Percentiles rank a stretch among this genome's conserved stretches.
Conservation (phyloP, 2,888 invertebrate genomes). For the Caenorhabditis becei region DNA sequence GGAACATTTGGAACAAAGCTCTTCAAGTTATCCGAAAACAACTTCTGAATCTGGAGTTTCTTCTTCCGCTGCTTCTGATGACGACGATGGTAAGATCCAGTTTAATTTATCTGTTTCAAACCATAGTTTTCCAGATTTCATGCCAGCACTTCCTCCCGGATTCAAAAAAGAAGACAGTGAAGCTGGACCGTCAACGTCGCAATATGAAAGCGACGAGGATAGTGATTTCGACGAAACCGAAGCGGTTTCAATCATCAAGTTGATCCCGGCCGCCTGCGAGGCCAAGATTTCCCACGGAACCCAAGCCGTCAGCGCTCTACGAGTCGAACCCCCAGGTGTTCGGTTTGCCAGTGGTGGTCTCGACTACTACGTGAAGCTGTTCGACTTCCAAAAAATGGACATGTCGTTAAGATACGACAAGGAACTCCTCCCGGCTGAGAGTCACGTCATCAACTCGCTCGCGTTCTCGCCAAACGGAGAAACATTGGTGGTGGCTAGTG, state of each 20-base stretch:
- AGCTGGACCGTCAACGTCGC: conserved; percentile 29
- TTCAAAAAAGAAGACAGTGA: conserved; percentile 67
- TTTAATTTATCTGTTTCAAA: background rate
- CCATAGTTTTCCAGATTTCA: conserved; percentile 65
- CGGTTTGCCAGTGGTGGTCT: conserved; percentile 92
- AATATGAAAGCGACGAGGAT: conserved; percentile 78
- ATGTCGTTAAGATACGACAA: conserved; percentile 85
- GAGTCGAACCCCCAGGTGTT: conserved; percentile 95
- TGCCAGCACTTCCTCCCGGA: conserved; percentile 77
- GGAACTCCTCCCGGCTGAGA: conserved; percentile 76
- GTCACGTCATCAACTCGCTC: conserved; percentile 91
- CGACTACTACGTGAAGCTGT: conserved; percentile 93
- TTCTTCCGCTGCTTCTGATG: conserved; percentile 51
- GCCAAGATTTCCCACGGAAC: conserved; percentile 91
- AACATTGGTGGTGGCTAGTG: conserved; percentile 92
- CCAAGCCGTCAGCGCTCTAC: conserved; percentile 87
- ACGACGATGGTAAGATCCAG: conserved; percentile 62
- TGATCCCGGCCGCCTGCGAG: conserved; percentile 84
- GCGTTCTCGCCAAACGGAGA: conserved; percentile 97
- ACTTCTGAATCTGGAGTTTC: conserved; percentile 45
- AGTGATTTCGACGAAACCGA: conserved; percentile 77
- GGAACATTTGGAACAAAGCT: conserved; percentile 17
- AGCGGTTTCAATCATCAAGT: conserved; percentile 82
- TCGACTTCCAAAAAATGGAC: conserved; percentile 99
- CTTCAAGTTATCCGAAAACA: background rate